Percentiles rank a stretch among this genome's conserved stretches.
These are phyloP conservation scores for Galaxias olidus DNA, from an alignment of 2,797 vertebrate genomes.

Conservation along the genomic window DNA sequence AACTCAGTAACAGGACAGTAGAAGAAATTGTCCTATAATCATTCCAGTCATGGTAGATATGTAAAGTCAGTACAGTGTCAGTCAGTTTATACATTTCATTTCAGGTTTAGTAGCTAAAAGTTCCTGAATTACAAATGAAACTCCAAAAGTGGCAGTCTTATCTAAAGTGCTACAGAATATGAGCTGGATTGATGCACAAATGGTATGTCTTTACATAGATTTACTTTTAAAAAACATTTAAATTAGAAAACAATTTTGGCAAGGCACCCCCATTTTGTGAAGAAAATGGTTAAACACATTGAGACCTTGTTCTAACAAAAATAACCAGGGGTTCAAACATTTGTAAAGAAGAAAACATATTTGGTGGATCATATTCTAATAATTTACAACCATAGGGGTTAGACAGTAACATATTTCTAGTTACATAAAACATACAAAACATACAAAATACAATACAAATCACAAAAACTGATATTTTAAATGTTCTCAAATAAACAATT, in stretches of 20 bases:
- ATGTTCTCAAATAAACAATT: slow-evolving; percentile 17
- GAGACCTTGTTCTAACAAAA: too few species aligned
- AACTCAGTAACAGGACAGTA: slow-evolving; percentile 59
- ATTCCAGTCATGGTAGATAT: slow-evolving; percentile 54
- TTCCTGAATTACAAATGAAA: slow-evolving; percentile 38
- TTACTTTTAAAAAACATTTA: neutral
- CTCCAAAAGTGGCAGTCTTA: slow-evolving; percentile 41
- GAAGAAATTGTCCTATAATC: slow-evolving; percentile 52
- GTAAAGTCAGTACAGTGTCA: slow-evolving; percentile 48
- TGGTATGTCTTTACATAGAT: neutral
- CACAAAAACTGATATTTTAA: neutral
- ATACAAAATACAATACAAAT: slow-evolving; percentile 21
- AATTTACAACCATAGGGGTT: too few species aligned
- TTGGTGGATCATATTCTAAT: too few species aligned
- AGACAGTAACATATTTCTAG: too few species aligned
- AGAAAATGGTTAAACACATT: slow-evolving; percentile 7
- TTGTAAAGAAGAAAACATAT: too few species aligned
- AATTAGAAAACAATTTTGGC: slow-evolving; percentile 22
- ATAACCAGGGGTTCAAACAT: too few species aligned
- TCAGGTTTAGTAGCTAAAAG: slow-evolving; percentile 22
- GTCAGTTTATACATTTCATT: slow-evolving; percentile 8
- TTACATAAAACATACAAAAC: too few species aligned
- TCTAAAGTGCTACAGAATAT: slow-evolving; percentile 63
- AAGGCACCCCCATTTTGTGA: slow-evolving; percentile 19
- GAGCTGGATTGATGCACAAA: slow-evolving; percentile 13